phyloP scores from a whole-genome alignment of 1,140 invertebrate species.

The Popillia japonica region DNA sequence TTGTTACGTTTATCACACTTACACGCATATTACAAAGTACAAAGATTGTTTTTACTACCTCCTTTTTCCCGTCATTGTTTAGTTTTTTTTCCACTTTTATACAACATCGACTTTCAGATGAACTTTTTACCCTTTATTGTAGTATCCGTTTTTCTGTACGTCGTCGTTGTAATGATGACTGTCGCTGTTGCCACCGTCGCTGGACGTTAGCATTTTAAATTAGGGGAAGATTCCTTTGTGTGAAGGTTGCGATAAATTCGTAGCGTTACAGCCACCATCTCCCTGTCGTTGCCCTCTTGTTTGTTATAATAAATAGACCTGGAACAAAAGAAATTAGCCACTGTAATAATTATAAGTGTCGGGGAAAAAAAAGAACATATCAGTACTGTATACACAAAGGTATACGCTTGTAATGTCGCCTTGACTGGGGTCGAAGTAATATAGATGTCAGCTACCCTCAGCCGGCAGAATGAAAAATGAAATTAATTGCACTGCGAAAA shows the following conservation, averaged over 20 bases:
- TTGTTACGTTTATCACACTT: no score
- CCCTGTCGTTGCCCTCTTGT: neutral
- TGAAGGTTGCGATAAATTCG: neutral
- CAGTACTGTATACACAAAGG: neutral
- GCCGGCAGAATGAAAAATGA: neutral
- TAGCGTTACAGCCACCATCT: neutral
- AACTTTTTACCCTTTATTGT: neutral
- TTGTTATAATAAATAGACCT: conserved; percentile 6
- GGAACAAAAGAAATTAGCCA: neutral
- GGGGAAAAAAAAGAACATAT: neutral
- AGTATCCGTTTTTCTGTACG: neutral
- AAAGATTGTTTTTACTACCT: no score
- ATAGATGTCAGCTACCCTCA: neutral
- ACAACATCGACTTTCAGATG: no score
- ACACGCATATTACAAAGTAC: no score
- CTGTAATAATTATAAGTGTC: neutral
- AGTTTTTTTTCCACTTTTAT: no score
- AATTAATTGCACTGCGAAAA: neutral
- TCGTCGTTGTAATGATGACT: neutral
- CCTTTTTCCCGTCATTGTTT: no score
- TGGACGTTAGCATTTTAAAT: neutral
- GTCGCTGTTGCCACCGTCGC: neutral
- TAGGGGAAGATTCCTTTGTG: neutral
- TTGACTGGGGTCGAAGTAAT: neutral
- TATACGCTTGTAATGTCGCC: neutral